Conservation (phyloP, 2,888 invertebrate species). For the Serrognathus titanus region DNA sequence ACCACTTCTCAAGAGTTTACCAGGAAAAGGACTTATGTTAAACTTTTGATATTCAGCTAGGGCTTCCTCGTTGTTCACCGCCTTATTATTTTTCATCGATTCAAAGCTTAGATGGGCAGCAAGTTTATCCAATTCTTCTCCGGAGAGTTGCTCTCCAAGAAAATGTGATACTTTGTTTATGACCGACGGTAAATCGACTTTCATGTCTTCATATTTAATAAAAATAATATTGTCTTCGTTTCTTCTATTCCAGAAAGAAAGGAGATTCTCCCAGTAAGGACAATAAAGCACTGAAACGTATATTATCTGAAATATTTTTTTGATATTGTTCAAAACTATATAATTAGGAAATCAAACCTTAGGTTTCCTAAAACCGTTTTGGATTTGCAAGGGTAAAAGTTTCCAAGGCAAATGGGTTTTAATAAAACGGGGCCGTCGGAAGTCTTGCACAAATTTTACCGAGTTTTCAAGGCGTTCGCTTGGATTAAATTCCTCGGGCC, state of each 20-base stretch:
- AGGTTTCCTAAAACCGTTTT: constrained; percentile 37
- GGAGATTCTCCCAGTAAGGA: constrained; percentile 7
- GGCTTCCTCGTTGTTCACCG: constrained; percentile 45
- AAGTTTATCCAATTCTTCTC: constrained; percentile 42
- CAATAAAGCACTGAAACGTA: constrained; percentile 10
- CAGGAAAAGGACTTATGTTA: not conserved
- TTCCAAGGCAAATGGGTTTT: constrained; percentile 27
- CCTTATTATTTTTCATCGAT: constrained; percentile 51
- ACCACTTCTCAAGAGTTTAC: constrained; percentile 46
- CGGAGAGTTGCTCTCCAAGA: constrained; percentile 38
- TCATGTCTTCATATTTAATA: constrained; percentile 20
- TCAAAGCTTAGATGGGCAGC: constrained; percentile 50
- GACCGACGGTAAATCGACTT: constrained; percentile 46
- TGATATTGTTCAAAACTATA: not conserved
- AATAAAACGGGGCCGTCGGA: constrained; percentile 14
- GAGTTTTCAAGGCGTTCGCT: constrained; percentile 1
- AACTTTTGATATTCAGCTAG: not conserved
- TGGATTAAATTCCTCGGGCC: constrained; percentile 2
- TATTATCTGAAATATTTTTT: constrained; percentile 23
- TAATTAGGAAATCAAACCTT: constrained; percentile 10
- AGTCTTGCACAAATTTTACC: not conserved
- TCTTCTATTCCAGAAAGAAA: constrained; percentile 10
- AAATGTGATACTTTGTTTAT: constrained; percentile 47
- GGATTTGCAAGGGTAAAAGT: constrained; percentile 24
- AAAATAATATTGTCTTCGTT: constrained; percentile 12